Conservation (phyloP, 2,113 vertebrate species). For the Salvator merianae region DNA sequence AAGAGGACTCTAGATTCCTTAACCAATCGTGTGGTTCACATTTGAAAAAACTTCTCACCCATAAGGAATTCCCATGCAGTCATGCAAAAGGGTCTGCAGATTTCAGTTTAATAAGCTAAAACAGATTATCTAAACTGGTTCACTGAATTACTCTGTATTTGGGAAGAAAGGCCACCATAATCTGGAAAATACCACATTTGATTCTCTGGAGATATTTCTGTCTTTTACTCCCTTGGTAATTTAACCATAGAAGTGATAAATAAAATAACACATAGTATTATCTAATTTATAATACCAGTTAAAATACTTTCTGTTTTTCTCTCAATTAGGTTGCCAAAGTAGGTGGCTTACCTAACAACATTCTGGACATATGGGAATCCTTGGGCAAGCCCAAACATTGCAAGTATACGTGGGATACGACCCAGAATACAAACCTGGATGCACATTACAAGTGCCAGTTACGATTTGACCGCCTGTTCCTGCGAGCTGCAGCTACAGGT, state of each 20-base stretch:
- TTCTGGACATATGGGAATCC: conserved; percentile 89
- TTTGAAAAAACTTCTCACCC: no score
- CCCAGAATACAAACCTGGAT: conserved; percentile 83
- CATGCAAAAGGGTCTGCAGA: neutral
- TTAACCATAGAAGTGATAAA: neutral
- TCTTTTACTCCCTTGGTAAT: neutral
- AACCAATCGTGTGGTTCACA: no score
- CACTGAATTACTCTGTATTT: neutral
- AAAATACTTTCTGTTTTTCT: neutral
- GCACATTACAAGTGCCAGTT: conserved; percentile 73
- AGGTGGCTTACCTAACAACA: conserved; percentile 77
- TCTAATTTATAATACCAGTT: no score
- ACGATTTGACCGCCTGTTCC: conserved; percentile 90
- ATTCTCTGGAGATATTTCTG: neutral
- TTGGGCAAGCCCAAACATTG: conserved; percentile 88
- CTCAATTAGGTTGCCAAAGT: conserved; percentile 80
- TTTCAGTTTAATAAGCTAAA: neutral
- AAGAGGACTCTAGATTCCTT: no score
- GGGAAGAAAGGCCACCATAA: neutral
- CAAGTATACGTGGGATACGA: conserved; percentile 94
- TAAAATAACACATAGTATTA: neutral
- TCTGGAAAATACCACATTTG: neutral
- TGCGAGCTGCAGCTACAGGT: conserved; percentile 73
- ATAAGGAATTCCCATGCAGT: no score
- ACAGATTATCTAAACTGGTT: neutral